A percentile compares a stretch with the other conserved stretches of the same genome.
These are phyloP conservation scores for Odontothrips loti DNA, from an alignment of 2,888 invertebrate species.

Conservation along the genomic window DNA sequence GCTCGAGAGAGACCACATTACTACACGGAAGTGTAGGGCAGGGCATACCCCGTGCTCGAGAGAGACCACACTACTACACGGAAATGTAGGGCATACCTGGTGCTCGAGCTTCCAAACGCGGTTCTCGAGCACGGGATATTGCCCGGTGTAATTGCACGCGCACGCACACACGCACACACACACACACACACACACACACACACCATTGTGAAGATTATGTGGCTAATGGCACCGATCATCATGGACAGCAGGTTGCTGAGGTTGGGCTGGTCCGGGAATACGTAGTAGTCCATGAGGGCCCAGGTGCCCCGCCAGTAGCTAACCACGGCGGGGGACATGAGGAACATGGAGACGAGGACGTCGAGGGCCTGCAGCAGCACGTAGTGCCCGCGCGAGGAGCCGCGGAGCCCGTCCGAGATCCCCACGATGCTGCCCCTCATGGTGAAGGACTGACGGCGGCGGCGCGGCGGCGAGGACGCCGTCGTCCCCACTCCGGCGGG, in stretches of 20 bases:
- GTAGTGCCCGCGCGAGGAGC: slow-evolving; percentile 52
- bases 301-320: slow-evolving; percentile 85
- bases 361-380: slow-evolving; percentile 65
- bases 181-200: background rate
- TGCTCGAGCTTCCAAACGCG: too few species aligned
- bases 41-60: too few species aligned
- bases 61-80: too few species aligned
- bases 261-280: slow-evolving; percentile 59
- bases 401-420: slow-evolving; percentile 58
- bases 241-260: slow-evolving; percentile 65
- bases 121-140: too few species aligned
- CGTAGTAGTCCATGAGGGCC: slow-evolving; percentile 69
- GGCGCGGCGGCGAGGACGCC: slow-evolving; percentile 10
- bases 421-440: slow-evolving; percentile 66
- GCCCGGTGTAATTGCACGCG: too few species aligned
- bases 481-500: background rate
- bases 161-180: background rate
- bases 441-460: slow-evolving; percentile 27
- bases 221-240: slow-evolving; percentile 64
- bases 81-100: too few species aligned
- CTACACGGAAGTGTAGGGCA: too few species aligned
- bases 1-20: too few species aligned
- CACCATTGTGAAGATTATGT: slow-evolving; percentile 61
- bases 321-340: slow-evolving; percentile 77
- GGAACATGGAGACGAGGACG: slow-evolving; percentile 62